A percentile compares a stretch with the other conserved stretches of the same genome.
Evolutionary conservation across 2,797 vertebrate genomes (phyloP).

Genomic region (Lates japonicus): DNA sequence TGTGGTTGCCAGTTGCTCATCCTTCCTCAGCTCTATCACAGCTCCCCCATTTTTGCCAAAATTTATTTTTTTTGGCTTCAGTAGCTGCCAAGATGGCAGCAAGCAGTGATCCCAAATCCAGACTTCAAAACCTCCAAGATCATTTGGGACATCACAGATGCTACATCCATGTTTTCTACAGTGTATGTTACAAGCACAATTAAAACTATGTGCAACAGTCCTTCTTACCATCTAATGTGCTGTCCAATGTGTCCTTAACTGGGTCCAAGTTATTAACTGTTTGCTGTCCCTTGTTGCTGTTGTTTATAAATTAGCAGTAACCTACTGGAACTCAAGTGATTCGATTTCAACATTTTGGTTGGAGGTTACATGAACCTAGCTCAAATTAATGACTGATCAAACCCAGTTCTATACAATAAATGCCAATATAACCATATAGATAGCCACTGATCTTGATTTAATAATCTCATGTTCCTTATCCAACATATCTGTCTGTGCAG

Average conservation of each 20-base stretch:
- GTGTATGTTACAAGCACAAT: conserved; percentile 29
- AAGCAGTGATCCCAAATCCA: conserved; percentile 39
- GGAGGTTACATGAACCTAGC: too few species aligned
- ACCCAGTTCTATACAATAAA: neutral
- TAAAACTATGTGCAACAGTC: conserved; percentile 2
- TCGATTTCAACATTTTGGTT: neutral
- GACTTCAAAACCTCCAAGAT: conserved; percentile 37
- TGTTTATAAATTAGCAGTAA: neutral
- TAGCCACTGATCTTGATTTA: too few species aligned
- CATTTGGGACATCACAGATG: conserved; percentile 35
- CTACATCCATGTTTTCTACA: conserved; percentile 31
- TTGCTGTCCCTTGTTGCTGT: neutral
- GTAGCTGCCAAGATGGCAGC: conserved; percentile 41
- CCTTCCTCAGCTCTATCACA: neutral
- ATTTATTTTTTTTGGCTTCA: conserved; percentile 17
- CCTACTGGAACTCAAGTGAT: neutral
- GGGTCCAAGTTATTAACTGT: too few species aligned
- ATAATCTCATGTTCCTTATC: too few species aligned
- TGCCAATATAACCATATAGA: too few species aligned
- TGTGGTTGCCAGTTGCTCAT: neutral
- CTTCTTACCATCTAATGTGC: neutral
- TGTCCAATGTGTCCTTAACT: neutral
- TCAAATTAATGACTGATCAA: neutral
- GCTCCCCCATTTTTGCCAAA: conserved; percentile 29
- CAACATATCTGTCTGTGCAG: too few species aligned